Base-by-base conservation (phyloP, 2,113 vertebrate genomes). In the Cyprinodon variegatus region DNA sequence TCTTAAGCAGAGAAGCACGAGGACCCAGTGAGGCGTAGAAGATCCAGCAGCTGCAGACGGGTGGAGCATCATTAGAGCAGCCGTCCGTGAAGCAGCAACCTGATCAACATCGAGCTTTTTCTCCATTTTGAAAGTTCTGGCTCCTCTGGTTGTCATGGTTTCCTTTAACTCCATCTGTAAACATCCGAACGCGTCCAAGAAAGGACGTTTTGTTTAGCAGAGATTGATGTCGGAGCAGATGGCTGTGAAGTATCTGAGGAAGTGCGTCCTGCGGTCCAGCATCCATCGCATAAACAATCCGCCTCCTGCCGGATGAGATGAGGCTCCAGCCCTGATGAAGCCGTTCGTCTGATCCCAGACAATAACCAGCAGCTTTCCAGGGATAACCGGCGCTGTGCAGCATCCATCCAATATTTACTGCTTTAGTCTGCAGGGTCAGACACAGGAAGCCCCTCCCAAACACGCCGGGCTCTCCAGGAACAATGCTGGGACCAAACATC, bases 391-490 rank as follows among this genome's bases (percentile, higher is more conserved):
- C 20, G 43, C 43, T 45, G 1, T 11, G 50, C 39, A 50, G 65
- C 82, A 82, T 77, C 36, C n/a, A 61, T 43, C 68, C 15, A 65
- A 69, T 59, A 61, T 77, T 82, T 61, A 67, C 29, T 29, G 77
- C 48, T 79, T 76, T 48, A 64, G 43, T 76, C 64, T 83, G 61
- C 29, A 53, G 13, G 63, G 11, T 77, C 64, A 69, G 82, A 83
- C 71, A 57, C 83, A 87, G 90, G 87, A 91, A 90, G 77, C 81
- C 71, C 62, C 70, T 70, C 76, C 71, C 72, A 83, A 65, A 65
- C 14, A 61, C 22, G 75, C 15, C 14, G 4, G 13, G 46, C 67
- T 53, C 37, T 75, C 46, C 64, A 75, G 65, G 73, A 79, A 72
- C 72, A 76, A 69, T 65, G 63, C 29, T 29, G 29, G 29, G 29